Conservation (phyloP, 2,113 vertebrate species). For the Callospermophilus lateralis region DNA sequence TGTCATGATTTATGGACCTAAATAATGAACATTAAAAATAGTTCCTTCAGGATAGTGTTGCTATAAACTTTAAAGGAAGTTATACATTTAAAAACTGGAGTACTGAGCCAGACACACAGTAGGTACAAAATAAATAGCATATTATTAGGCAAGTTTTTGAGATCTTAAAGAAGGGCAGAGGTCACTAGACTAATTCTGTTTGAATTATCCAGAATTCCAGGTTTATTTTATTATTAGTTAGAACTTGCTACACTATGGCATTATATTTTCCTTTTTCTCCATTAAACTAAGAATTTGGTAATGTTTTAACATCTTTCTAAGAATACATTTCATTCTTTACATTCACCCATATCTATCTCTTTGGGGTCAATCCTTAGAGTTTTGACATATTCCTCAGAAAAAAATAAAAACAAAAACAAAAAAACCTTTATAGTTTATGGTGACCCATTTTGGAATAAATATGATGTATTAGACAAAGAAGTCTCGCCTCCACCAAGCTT, state of each 20-base stretch:
- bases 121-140: neutral
- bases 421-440: slow-evolving; percentile 7
- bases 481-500: slow-evolving; percentile 45
- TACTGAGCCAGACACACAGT: neutral
- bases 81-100: slow-evolving; percentile 28
- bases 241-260: neutral
- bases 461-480: slow-evolving; percentile 58
- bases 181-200: slow-evolving; percentile 22
- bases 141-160: slow-evolving; percentile 21
- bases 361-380: neutral
- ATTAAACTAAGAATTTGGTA: slow-evolving; percentile 11
- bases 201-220: slow-evolving; percentile 3
- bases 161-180: neutral
- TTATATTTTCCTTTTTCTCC: slow-evolving; percentile 33
- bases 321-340: slow-evolving; percentile 1
- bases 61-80: neutral
- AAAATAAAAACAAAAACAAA: neutral
- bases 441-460: slow-evolving; percentile 60
- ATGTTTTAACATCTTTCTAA: neutral
- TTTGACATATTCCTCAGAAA: slow-evolving; percentile 40
- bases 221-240: neutral
- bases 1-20: slow-evolving; percentile 36
- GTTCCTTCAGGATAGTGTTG: neutral
- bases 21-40: slow-evolving; percentile 23
- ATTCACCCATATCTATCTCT: neutral